Evolutionary conservation across 1,140 invertebrate species (phyloP), one percentile per base, ranked within the genome.

Genomic region (Drosophila ananassae): DNA sequence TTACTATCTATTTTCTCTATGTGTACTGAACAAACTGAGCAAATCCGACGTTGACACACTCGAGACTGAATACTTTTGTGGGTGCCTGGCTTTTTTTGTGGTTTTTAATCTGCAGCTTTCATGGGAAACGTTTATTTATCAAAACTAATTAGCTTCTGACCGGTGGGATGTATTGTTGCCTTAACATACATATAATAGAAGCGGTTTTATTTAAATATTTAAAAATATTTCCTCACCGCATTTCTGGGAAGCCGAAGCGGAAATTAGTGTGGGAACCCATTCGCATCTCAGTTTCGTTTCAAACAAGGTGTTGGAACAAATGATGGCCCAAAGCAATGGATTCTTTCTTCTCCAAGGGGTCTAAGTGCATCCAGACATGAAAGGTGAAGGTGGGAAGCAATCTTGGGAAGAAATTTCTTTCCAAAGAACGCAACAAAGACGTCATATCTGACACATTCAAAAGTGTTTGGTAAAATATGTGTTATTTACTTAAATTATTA

Each of bases 171-270:
- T 51, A 73, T 69, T 63, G 60, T 72, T 68, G 47, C 62, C 63
- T 44, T 60, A 57, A 64, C 73, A 61, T 58, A 64, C 73, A 61
- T 58, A 77, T 72, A 56, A 62, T 48, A 62, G 55, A 56, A 46
- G 57, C 59, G 75, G 74, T 75, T 89, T 73, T 89, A 89, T 87
- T 87, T 82, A 73, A 79, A 85, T 79, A 85, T 89, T 76, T 75
- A 55, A 79, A 75, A 53, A 39, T 56, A 66, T 75, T 55, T 71
- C 48, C 58, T 53, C 64, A 64, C 48, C 24, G 30, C 62, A 64
- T 75, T 75, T 82, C 82, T 69, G 37, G 64, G 78, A 68, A 78
- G 50, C 37, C 28, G 48, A 73, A 64, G 50, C 81, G 80, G 77
- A 84, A 84, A 84, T 77, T 72, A 75, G 62, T 79, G 82, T 87